Base-by-base conservation (phyloP, 2,888 invertebrate species). In the Prosapia bicincta region DNA sequence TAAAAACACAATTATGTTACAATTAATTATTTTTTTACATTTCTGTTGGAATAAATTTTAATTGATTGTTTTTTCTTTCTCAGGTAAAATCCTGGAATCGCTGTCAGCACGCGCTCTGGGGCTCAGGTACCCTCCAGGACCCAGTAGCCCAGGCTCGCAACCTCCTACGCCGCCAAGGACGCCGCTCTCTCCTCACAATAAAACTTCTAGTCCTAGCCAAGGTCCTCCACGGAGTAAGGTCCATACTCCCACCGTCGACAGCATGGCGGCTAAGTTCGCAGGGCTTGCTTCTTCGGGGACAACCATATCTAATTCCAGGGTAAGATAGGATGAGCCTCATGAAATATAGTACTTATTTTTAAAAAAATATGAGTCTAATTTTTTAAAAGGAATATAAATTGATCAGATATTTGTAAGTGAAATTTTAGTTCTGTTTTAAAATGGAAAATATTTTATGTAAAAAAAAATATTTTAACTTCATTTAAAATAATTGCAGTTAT, bases 121-220 rank as follows among this genome's bases (percentile, higher is more conserved):
- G 28, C 74, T 76, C 71, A 54, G 76, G 32, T 13, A 28, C 25
- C 72, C 69, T 15, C 69, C 71, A 23, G 76, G 74, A 7, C 78
- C 78, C 0, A 71, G 75, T 30, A 79, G 79, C 69, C 81, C 84
- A 13, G 85, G 86, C 13, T 85, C 85, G n/a, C 86, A 87, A 80
- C 87, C 87, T 5, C 87, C 87, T 13, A 87, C 87, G 24, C 86
- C 86, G 2, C 87, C 87, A n/a, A 84, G 85, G 75, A 87, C 86
- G 1, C 86, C 87, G 26, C 82, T 86, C 30, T 85, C 85, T 1
- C 86, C 86, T 9, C 78, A 79, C 71, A 82, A 81, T 78, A 80
- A 80, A 79, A 81, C 79, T 74, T 79, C 81, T 72, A 79, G 78
- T 78, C 81, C 76, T 20, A 26, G 26, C n/a, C 67, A 67, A 26